Evolutionary conservation across 2,888 invertebrate genomes (phyloP), one percentile per base, ranked within the genome.

Genomic region (Sinhomidia bicolor): DNA sequence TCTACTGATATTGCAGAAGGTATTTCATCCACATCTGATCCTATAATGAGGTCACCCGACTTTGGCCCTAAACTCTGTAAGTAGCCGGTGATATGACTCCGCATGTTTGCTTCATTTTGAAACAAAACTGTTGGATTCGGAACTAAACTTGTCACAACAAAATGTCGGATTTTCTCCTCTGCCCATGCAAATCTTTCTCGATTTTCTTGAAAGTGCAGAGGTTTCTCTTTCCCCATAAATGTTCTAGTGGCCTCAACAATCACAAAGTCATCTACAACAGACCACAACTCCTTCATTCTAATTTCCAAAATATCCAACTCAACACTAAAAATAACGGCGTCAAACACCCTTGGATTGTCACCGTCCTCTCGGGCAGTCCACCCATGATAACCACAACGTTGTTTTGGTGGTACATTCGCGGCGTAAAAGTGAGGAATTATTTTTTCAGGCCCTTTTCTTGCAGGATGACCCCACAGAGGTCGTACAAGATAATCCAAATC

Each of bases 201-300:
- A 90, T 94, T 94, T 82, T 94, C 93, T 85, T 93, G 93, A 84
- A 95, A 94, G 91, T 93, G 92, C 76, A 93, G 82, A 0, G 91
- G 91, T 84, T 93, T 93, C 4, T 90, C 89, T 54, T 92, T 91
- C 6, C 93, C 93, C 74, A 91, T 92, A 32, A 93, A 92, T 0
- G 93, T 93, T 82, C 91, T 93, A 85, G 93, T 93, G 6, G 93
- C 93, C 87, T 93, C 93, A 1, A 92, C 90, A 17, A 96, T 93
- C 87, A 96, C 94, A 93, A 95, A 96, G 89, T 95, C 94, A 93
- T 96, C 96, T 3, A 96, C 95, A 83, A 95, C 94, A 79, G 94
- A 93, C 80, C 94, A 93, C 20, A 96, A 93, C 92, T 96, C 95
- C 91, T 95, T 94, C 79, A 96, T 93, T 92, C 95, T 94, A 78